phyloP scores from a whole-genome alignment of 53 echinoderm and acorn worm genomes.

The Astropecten irregularis region DNA sequence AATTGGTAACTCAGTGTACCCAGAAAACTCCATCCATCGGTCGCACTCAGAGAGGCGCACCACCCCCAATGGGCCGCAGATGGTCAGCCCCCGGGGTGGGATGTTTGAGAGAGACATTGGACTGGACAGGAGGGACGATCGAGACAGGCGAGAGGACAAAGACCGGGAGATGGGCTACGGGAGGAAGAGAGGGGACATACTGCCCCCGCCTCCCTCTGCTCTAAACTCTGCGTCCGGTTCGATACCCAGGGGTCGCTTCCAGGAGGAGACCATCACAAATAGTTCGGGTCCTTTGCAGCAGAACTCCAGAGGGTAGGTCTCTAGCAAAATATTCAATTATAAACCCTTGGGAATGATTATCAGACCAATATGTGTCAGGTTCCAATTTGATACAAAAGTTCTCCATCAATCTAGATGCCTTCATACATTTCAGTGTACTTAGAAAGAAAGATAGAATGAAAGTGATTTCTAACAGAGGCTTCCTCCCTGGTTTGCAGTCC shows the following conservation, averaged over 20 bases:
- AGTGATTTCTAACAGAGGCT: too few relatives aligned
- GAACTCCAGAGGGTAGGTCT: conserved; percentile 33
- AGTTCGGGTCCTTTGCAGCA: conserved; percentile 13
- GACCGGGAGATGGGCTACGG: background rate
- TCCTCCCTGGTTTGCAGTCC: conserved; percentile 15
- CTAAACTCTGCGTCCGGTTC: background rate
- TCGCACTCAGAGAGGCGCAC: conserved; percentile 37
- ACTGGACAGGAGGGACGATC: conserved; percentile 9
- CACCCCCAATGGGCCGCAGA: conserved; percentile 34
- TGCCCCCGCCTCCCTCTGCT: background rate
- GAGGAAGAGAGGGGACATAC: conserved; percentile 23
- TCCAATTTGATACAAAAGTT: too few relatives aligned
- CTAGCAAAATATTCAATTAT: background rate
- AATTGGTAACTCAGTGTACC: conserved; percentile 45
- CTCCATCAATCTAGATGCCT: too few relatives aligned
- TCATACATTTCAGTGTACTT: too few relatives aligned
- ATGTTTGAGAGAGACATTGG: background rate
- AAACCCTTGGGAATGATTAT: too few relatives aligned
- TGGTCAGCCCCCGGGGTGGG: background rate
- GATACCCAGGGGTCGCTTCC: conserved; percentile 6
- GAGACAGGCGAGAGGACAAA: conserved; percentile 25
- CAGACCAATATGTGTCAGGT: too few relatives aligned
- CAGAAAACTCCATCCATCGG: conserved; percentile 65
- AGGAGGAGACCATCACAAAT: background rate
- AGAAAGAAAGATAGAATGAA: too few relatives aligned